phyloP scores from a whole-genome alignment of 1,140 invertebrate genomes.

The Melitaea cinxia region DNA sequence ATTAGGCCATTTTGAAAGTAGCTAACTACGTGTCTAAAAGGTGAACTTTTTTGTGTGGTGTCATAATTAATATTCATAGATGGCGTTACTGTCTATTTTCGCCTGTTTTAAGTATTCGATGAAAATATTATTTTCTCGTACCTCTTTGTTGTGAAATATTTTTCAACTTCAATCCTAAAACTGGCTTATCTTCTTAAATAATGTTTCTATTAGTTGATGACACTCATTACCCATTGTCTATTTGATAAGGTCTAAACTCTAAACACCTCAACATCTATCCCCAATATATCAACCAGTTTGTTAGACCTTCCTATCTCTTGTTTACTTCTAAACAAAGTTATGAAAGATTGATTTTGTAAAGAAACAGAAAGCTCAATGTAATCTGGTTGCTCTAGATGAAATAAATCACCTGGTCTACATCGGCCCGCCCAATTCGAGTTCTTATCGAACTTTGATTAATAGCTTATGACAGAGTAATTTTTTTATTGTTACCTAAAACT shows the following conservation, averaged over 20 bases:
- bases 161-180: neutral
- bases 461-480: constrained; percentile 69
- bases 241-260: constrained; percentile 54
- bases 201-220: neutral
- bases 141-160: too few relatives aligned
- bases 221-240: constrained; percentile 49
- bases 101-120: too few relatives aligned
- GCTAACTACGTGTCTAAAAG: neutral
- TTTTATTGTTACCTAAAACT: constrained; percentile 72
- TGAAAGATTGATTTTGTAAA: constrained; percentile 1
- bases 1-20: neutral
- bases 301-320: constrained; percentile 19
- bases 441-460: constrained; percentile 79
- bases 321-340: constrained; percentile 10
- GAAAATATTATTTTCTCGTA: neutral
- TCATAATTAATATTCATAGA: constrained; percentile 14
- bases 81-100: constrained; percentile 6
- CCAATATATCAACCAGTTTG: constrained; percentile 26
- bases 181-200: neutral
- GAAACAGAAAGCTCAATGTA: constrained; percentile 26
- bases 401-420: constrained; percentile 67
- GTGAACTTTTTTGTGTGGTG: neutral
- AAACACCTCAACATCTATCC: constrained; percentile 36
- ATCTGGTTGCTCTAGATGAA: constrained; percentile 39
- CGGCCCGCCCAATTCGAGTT: constrained; percentile 68